These are phyloP conservation scores for Pantherophis guttatus DNA, from an alignment of 2,113 vertebrate genomes.

Conservation along the genomic window DNA sequence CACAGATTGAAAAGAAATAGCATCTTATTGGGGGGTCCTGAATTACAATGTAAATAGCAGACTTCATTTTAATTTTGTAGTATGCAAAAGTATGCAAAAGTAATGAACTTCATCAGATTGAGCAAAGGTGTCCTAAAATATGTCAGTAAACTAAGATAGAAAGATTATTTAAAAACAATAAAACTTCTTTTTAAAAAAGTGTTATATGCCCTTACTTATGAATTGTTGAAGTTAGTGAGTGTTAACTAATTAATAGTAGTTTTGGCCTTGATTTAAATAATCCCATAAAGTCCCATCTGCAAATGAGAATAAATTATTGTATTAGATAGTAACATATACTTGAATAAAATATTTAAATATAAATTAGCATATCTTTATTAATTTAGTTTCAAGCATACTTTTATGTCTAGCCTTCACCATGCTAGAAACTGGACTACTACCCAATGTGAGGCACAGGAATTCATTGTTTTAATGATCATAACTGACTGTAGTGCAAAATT, in stretches of 20 bases:
- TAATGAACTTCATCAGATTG: background rate
- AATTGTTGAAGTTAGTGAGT: background rate
- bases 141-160: background rate
- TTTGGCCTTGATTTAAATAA: background rate
- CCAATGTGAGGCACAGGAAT: no score
- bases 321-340: background rate
- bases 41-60: conserved; percentile 4
- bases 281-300: background rate
- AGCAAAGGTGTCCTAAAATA: background rate
- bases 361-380: background rate
- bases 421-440: background rate
- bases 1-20: background rate
- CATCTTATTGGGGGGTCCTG: background rate
- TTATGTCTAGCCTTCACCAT: background rate
- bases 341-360: background rate
- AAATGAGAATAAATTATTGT: background rate
- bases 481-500: background rate
- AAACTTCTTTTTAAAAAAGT: background rate
- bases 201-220: background rate
- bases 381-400: background rate
- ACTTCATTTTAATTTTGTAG: conserved; percentile 1
- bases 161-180: background rate
- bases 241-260: background rate
- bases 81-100: background rate
- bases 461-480: background rate